These are phyloP conservation scores for Toxonevra muliebris DNA, from an alignment of 2,888 invertebrate genomes.

Conservation along the genomic window DNA sequence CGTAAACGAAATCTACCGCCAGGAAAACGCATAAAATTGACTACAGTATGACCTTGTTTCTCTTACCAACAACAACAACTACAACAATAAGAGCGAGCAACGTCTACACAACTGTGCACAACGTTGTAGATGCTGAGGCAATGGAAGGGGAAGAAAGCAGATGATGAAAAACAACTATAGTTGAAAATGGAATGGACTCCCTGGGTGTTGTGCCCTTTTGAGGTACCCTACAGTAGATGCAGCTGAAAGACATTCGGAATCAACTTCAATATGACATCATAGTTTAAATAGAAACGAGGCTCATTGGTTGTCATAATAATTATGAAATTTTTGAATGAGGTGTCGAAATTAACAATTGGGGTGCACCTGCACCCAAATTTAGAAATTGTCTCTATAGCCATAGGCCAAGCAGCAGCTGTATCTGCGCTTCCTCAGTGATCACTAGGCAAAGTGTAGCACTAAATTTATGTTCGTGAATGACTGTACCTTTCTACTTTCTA, in stretches of 20 bases:
- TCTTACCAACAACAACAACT: background rate
- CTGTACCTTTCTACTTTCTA: background rate
- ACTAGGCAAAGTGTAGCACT: background rate
- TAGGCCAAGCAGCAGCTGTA: too few species aligned
- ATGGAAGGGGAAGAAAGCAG: background rate
- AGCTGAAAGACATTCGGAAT: too few species aligned
- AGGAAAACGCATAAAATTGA: slow-evolving; percentile 23
- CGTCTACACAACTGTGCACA: too few species aligned
- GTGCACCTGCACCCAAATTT: too few species aligned
- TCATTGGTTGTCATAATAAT: too few species aligned
- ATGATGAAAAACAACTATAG: background rate
- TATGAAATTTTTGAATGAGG: too few species aligned
- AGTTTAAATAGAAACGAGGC: too few species aligned
- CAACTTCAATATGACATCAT: too few species aligned
- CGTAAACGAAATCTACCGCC: background rate
- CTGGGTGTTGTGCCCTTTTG: background rate
- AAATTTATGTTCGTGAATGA: background rate
- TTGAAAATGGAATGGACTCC: background rate
- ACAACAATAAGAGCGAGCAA: background rate
- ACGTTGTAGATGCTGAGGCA: background rate
- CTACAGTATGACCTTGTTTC: slow-evolving; percentile 25
- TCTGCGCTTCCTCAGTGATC: too few species aligned
- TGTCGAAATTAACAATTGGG: too few species aligned
- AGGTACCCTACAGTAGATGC: too few species aligned
- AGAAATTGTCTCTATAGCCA: too few species aligned